Evolutionary conservation across 2,797 vertebrate species (phyloP), one percentile per base, ranked within the genome.

Genomic region (Rhinophrynus dorsalis): DNA sequence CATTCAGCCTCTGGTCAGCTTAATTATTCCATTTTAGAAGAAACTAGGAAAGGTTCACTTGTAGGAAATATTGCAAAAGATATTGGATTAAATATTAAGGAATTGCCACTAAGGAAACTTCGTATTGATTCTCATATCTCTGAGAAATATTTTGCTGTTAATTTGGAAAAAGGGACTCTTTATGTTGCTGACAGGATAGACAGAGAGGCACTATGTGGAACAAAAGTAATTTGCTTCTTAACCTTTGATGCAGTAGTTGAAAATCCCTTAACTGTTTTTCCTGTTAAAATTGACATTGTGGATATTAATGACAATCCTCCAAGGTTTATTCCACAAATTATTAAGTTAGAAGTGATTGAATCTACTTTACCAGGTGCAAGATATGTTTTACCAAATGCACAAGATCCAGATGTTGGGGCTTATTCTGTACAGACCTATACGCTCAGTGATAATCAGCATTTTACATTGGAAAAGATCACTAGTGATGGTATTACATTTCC

Each of bases 271-370:
- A 76, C 79, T 47, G 63, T 88, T 12, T 79, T 78, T 63, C 78
- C 73, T 2, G 51, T 86, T 12, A 62, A 55, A 23, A 45, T 87
- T 60, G 67, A 67, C 37, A 70, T 92, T 18, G 67, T 88, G 17
- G 92, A 92, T 1, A 78, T 92, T 0, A 92, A 93, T 18, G 91
- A 93, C 21, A 92, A 92, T 1, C 63, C 80, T 0, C 91, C 92
- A 0, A 57, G 40, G 0, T 92, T 92, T 42, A 50, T 77, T 0
- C 68, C 83, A 1, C 45, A 76, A 0, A 11, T 12, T 0, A 56
- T 84, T 0, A 55, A 17, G 0, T 17, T 84, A 4, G 83, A 89
- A 69, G 86, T 88, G 0, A 6, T 0, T 0, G 85, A 88, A 60
- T 75, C 68, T 0, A 52, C 81, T 0, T 0, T 0, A 0, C 83